A percentile compares a stretch with the other conserved stretches of the same genome.
Conservation (phyloP, 30 jellyfish, hydroid and myxozoan species). For the Aurelia sp. region DNA sequence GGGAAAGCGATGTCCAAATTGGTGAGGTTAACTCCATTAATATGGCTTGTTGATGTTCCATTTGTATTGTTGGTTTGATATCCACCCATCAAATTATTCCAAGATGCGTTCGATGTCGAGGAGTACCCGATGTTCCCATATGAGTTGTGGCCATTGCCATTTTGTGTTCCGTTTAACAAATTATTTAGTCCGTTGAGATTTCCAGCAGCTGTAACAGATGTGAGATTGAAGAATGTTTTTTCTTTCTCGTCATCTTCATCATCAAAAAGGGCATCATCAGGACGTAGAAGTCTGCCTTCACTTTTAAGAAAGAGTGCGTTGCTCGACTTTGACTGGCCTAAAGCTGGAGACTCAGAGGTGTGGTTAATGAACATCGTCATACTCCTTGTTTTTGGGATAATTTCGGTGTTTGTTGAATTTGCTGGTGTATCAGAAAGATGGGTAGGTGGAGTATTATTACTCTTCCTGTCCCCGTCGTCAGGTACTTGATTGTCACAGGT, state of each 20-base stretch:
- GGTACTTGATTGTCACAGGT: constrained; percentile 66
- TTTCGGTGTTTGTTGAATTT: constrained; percentile 55
- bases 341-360: constrained; percentile 68
- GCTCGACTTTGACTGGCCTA: constrained; percentile 75
- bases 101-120: constrained; percentile 38
- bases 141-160: constrained; percentile 45
- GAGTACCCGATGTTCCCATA: constrained; percentile 51
- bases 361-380: constrained; percentile 89
- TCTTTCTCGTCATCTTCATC: constrained; percentile 82
- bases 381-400: neutral
- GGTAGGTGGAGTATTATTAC: constrained; percentile 60
- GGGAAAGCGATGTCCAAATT: constrained; percentile 73
- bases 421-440: constrained; percentile 60
- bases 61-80: constrained; percentile 29
- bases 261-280: constrained; percentile 81
- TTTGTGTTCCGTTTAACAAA: constrained; percentile 64
- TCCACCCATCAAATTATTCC: constrained; percentile 59
- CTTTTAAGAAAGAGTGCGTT: constrained; percentile 51
- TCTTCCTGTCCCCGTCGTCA: constrained; percentile 69
- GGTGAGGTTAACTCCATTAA: constrained; percentile 50
- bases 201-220: constrained; percentile 70
- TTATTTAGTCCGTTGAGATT: constrained; percentile 60
- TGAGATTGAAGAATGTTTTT: constrained; percentile 79
- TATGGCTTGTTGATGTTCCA: constrained; percentile 54
- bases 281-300: constrained; percentile 71